phyloP scores from a whole-genome alignment of 2,888 invertebrate genomes.

The Acanthopleura granulata region DNA sequence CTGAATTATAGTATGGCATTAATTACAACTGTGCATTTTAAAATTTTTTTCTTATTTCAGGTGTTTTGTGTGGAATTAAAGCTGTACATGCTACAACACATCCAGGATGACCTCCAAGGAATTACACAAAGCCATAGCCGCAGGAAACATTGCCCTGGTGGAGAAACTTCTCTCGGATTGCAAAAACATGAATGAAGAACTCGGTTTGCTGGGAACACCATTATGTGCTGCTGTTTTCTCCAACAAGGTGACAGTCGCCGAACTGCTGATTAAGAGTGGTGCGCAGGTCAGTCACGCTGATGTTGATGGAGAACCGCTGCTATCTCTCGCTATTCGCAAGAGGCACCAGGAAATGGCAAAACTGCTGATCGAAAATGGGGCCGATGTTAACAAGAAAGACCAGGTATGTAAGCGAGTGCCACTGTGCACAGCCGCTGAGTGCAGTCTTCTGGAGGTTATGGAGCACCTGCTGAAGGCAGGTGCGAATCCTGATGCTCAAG shows the following conservation, averaged over 20 bases:
- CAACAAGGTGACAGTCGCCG: neutral
- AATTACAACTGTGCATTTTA: too few species aligned
- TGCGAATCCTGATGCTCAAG: neutral
- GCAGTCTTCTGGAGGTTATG: neutral
- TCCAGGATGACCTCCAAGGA: neutral
- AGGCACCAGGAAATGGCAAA: neutral
- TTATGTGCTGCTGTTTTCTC: neutral
- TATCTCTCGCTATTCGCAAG: neutral
- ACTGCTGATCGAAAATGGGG: neutral
- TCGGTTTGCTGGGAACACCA: neutral
- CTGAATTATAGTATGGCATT: too few species aligned
- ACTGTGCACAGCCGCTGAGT: neutral
- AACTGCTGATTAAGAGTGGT: neutral
- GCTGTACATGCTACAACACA: too few species aligned
- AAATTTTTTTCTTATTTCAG: too few species aligned
- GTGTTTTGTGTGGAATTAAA: too few species aligned
- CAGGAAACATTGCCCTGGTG: neutral
- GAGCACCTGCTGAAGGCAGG: neutral
- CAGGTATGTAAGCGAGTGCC: neutral
- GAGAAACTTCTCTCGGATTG: neutral
- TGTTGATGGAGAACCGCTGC: neutral
- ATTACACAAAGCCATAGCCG: neutral
- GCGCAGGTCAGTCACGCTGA: neutral
- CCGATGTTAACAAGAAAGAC: neutral
- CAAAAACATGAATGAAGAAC: neutral